Evolutionary conservation across 2,888 invertebrate genomes (phyloP).

Genomic region (Beris morrisii): DNA sequence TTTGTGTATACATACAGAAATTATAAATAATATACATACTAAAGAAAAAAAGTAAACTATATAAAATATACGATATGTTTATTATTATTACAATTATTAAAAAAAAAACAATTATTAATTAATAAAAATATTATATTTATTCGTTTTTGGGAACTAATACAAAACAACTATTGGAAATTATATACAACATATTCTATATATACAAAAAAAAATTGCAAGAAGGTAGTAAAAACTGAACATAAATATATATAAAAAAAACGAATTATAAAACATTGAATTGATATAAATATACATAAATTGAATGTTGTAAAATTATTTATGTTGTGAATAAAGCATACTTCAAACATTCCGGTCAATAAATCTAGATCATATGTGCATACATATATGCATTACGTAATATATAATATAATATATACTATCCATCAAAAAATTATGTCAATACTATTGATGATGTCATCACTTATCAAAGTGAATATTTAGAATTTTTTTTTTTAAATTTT

Average conservation of each 20-base stretch:
- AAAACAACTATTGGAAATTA: conserved; percentile 6
- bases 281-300: conserved; percentile 10
- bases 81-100: conserved; percentile 20
- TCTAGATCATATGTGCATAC: conserved; percentile 28
- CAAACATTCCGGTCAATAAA: conserved; percentile 35
- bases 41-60: conserved; percentile 18
- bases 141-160: too few species aligned
- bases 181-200: neutral
- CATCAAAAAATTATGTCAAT: too few species aligned
- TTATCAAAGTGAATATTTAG: conserved; percentile 37
- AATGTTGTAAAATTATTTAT: conserved; percentile 31
- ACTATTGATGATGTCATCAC: conserved; percentile 32
- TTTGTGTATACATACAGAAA: conserved; percentile 21
- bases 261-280: conserved; percentile 12
- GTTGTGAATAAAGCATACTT: conserved; percentile 34
- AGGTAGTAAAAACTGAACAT: conserved; percentile 27
- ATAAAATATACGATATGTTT: conserved; percentile 10
- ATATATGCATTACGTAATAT: too few species aligned
- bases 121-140: neutral
- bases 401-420: conserved; percentile 4
- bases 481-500: neutral
- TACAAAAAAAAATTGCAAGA: conserved; percentile 24
- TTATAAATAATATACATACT: conserved; percentile 10
- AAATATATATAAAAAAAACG: conserved; percentile 22
- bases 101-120: conserved; percentile 5